phyloP scores from a whole-genome alignment of 2,113 vertebrate genomes.

The Morone chrysops region DNA sequence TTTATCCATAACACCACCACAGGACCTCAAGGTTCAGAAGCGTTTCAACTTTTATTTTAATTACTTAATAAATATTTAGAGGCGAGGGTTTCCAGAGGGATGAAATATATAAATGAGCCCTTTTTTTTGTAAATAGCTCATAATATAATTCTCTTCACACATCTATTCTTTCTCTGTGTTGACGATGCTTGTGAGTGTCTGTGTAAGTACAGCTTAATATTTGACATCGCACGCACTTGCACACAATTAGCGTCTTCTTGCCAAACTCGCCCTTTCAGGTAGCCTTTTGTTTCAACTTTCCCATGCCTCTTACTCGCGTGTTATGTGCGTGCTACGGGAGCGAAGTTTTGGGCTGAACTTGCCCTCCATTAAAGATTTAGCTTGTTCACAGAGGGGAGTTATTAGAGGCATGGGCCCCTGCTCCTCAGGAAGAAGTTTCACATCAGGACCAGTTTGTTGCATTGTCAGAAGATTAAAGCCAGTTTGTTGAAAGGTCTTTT shows the following conservation, averaged over 20 bases:
- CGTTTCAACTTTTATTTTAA: constrained; percentile 76
- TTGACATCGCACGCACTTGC: background rate
- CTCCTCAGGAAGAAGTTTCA: constrained; percentile 65
- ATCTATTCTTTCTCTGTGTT: background rate
- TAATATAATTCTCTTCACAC: constrained; percentile 60
- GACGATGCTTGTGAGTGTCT: constrained; percentile 4
- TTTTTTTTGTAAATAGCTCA: constrained; percentile 64
- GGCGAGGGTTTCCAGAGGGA: constrained; percentile 61
- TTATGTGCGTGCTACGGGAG: constrained; percentile 20
- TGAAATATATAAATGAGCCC: constrained; percentile 72
- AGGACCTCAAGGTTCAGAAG: constrained; percentile 59
- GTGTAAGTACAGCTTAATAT: background rate
- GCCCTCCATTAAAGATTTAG: constrained; percentile 81
- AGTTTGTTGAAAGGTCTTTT: constrained; percentile 79
- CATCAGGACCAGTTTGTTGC: constrained; percentile 81
- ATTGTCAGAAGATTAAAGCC: constrained; percentile 82
- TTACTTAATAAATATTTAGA: constrained; percentile 83
- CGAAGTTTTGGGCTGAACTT: constrained; percentile 65
- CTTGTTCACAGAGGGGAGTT: constrained; percentile 77
- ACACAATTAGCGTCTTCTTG: background rate
- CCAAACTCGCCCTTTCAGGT: background rate
- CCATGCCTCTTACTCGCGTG: background rate
- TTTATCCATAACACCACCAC: constrained; percentile 56
- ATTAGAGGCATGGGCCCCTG: constrained; percentile 72
- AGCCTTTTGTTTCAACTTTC: constrained; percentile 13